Base-by-base conservation (phyloP, 2,888 invertebrate genomes). In the Troides helena region DNA sequence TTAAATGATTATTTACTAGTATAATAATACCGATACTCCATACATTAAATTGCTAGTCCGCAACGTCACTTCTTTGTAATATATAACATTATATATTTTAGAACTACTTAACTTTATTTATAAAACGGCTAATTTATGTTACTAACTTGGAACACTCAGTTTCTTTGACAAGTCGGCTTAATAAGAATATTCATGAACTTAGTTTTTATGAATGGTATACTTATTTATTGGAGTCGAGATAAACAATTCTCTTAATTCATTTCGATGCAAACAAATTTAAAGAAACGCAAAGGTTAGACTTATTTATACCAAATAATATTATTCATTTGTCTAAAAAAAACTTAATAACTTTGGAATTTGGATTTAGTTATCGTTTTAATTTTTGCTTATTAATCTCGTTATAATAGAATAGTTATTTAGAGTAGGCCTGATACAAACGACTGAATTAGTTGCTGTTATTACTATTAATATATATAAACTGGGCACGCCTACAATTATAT, bases 141-240 rank as follows among this genome's bases (percentile, higher is more conserved):
- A 50, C n/a, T 53, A 21, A 67, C n/a, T 67, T 61, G 39, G 50
- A 67, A 67, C 60, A 66, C 59, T 66, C 21, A n/a, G 39, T 65
- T 65, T 57, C 21, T 65, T 43, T 21, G 18, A 65, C 65, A 65
- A 59, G 25, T 65, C 21, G 57, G 43, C 65, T 23, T 43, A 23
- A 21, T 62, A 39, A 43, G n/a, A 21, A 53, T 53, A n/a, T 53
- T 8, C 53, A n/a, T 53, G 10, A 46, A 46, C 4, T 46, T 46
- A 6, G 14, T 46, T 46, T 14, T 14, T 14, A 53, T 53, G 5
- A 43, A 43, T 8, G 14, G 23, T 30, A 59, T 30, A 59, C 25
- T 2, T 59, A 0, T 59, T 59, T 23, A 36, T 30, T 30, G 4
- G 30, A 59, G 23, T 30, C 17, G 10, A 30, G 14, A 59, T 30